phyloP scores from a whole-genome alignment of 2,113 vertebrate genomes.

The Etheostoma spectabile region DNA sequence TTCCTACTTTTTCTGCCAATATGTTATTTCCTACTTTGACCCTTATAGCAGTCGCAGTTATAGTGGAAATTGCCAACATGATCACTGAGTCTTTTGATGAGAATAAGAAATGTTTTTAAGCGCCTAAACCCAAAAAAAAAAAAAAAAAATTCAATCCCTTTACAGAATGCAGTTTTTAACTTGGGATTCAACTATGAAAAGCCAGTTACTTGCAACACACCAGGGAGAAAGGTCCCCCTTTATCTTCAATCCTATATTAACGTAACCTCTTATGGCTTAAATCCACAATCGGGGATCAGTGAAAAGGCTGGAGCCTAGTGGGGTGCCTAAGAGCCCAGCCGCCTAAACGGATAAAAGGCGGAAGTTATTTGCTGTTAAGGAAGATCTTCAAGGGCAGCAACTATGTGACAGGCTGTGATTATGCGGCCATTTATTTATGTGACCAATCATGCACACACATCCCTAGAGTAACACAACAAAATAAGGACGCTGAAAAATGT shows the following conservation, averaged over 20 bases:
- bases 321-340: conserved; percentile 68
- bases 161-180: conserved; percentile 38
- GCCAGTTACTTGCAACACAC: conserved; percentile 34
- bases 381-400: conserved; percentile 54
- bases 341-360: conserved; percentile 66
- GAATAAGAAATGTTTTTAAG: conserved; percentile 41
- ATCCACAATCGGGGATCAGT: conserved; percentile 65
- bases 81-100: conserved; percentile 24
- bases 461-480: conserved; percentile 14
- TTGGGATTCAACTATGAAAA: conserved; percentile 41
- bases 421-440: conserved; percentile 53
- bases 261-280: conserved; percentile 66
- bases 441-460: conserved; percentile 33
- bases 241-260: conserved; percentile 73
- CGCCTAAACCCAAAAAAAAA: background rate
- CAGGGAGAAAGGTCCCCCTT: conserved; percentile 38
- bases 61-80: conserved; percentile 20
- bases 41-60: conserved; percentile 29
- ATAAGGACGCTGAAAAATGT: conserved; percentile 22
- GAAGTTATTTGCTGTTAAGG: conserved; percentile 61
- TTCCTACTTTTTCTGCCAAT: conserved; percentile 6
- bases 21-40: conserved; percentile 11
- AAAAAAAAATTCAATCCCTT: conserved; percentile 19
- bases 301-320: conserved; percentile 59
- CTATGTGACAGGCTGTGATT: conserved; percentile 50